Base-by-base conservation (phyloP, 2,888 invertebrate genomes). In the Dicycla oo region DNA sequence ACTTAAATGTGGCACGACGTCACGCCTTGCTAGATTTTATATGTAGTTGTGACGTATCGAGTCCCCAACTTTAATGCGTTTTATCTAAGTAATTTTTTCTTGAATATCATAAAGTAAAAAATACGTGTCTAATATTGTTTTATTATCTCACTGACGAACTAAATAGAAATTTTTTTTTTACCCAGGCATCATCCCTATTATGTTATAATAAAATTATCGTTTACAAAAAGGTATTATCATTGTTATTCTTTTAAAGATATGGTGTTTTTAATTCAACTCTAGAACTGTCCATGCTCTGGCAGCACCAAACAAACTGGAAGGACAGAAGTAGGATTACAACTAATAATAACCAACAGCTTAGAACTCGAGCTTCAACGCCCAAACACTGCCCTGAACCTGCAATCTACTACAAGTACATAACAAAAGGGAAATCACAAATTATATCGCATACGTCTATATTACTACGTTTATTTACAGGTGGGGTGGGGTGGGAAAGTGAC, bases 391-490 rank as follows among this genome's bases (percentile, higher is more conserved):
- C 79, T 66, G 86, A 85, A 71, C 87, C 86, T 87, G 88, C 84
- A 67, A 77, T 85, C 58, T 73, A 75, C 66, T 68, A 75, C 80
- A 54, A 54, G 54, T 30, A 54, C 26, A 82, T 73, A 81, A 80
- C 71, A 86, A 88, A 87, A 85, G 84, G 75, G 80, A 83, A 89
- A 90, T 88, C 65, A 91, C 88, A 90, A n/a, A 89, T 90, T 91
- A 91, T 91, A 91, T 91, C 88, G 88, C 87, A 89, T 88, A 89
- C 89, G 86, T 89, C 81, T 89, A 85, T 87, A 84, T 88, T 86
- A 90, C 89, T 89, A 82, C 82, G 88, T 86, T 87, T 88, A 89
- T 79, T n/a, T 82, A 86, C 91, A 91, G 91, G 92, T 89, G 90
- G 93, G 91, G 91, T 88, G 89, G 80, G 88, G 90, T 88, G 88